Evolutionary conservation across 2,113 vertebrate genomes (phyloP), one percentile per base, ranked within the genome.

Genomic region (Empidonax traillii): DNA sequence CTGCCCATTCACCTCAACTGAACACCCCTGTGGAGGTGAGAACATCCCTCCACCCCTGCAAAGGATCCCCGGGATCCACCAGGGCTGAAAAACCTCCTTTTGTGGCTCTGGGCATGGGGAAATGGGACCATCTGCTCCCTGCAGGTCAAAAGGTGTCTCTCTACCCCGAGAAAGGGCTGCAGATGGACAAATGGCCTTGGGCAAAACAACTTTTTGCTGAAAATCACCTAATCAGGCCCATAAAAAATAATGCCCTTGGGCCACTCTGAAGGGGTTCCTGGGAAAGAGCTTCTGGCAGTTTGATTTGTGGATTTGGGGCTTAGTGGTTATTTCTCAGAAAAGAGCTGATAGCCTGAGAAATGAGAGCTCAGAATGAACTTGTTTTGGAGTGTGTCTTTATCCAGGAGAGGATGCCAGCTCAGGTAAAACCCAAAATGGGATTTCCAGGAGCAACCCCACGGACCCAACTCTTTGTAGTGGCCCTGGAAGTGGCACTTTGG

Each of bases 21-120:
- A 0, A n/a, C 2, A 4, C 1, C 55, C n/a, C 22, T 13, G 35
- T 0, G 1, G 47, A 66, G 24, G 2, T 2, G 11, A 6, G 4
- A 27, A 30, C 1, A 0, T 44, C 59, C 51, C 49, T 56, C 20
- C 44, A n/a, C 28, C 6, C 33, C 37, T 16, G 18, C 23, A 65
- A 33, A 61, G 17, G 44, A 3, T 27, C 52, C 14, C 49, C 9
- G n/a, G 9, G 14, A 74, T 15, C 14, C 39, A 2, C 2, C 3
- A 0, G 30, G 33, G 31, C 31, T 41, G 44, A 43, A 75, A 83
- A 68, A 21, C 2, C 3, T 14, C 61, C 1, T 41, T 23, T 51
- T 20, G 3, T 33, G 33, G 43, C 17, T 31, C 37, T 37, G 61
- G 25, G 19, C 9, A 6, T 31, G n/a, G 39, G 58, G 79, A 67